Evolutionary conservation across 2,797 vertebrate species (phyloP).

Genomic region (Syngnathus acus): DNA sequence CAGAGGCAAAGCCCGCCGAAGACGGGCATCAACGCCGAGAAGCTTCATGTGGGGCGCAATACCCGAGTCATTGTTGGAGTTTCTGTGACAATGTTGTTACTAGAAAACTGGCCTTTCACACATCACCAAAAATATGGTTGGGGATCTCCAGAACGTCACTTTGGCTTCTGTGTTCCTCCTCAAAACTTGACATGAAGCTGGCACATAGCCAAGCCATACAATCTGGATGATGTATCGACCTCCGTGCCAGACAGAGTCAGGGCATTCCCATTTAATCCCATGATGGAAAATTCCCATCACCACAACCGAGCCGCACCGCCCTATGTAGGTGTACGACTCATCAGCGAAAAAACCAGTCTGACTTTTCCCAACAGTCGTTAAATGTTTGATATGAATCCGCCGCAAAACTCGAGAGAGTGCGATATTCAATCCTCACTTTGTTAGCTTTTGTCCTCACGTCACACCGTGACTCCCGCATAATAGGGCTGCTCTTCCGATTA

Average conservation of each 20-base stretch:
- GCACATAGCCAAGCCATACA: constrained; percentile 46
- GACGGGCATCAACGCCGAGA: constrained; percentile 44
- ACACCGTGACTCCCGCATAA: constrained; percentile 20
- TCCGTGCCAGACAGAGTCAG: constrained; percentile 46
- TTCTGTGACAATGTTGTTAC: constrained; percentile 25
- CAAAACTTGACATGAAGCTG: constrained; percentile 45
- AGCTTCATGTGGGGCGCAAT: constrained; percentile 35
- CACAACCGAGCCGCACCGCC: constrained; percentile 45
- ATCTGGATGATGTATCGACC: constrained; percentile 55
- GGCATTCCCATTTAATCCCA: constrained; percentile 55
- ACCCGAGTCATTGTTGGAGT: constrained; percentile 26
- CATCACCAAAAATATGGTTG: constrained; percentile 15
- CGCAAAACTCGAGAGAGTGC: constrained; percentile 37
- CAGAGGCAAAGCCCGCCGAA: constrained; percentile 53
- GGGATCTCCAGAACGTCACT: constrained; percentile 28
- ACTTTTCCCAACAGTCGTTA: constrained; percentile 47
- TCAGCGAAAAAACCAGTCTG: constrained; percentile 30
- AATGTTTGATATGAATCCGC: constrained; percentile 35
- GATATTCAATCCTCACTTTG: constrained; percentile 46
- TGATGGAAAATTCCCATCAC: constrained; percentile 61
- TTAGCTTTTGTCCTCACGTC: constrained; percentile 34
- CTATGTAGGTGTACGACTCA: constrained; percentile 46
- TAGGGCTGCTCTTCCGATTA: constrained; percentile 24
- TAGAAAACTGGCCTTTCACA: constrained; percentile 37
- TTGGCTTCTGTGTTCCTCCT: constrained; percentile 27